Conservation (phyloP, 2,113 vertebrate genomes). For the Esox niger region DNA sequence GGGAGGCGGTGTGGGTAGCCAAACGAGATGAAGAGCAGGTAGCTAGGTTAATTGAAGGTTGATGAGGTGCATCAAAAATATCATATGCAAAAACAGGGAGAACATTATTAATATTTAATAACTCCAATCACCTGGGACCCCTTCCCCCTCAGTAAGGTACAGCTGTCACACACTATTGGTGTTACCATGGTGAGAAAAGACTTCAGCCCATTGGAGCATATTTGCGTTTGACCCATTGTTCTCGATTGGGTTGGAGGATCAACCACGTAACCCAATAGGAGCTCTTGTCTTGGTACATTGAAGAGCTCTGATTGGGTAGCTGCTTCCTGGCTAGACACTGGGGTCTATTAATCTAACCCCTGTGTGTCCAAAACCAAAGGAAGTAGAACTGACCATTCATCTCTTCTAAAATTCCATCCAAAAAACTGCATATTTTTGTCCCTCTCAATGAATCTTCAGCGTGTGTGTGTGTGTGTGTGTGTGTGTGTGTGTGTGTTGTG, state of each 20-base stretch:
- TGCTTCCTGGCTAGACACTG: no score
- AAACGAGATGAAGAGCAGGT: constrained; percentile 13
- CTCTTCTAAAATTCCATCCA: not conserved
- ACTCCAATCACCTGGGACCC: constrained; percentile 19
- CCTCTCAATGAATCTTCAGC: not conserved
- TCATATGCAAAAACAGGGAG: constrained; percentile 28
- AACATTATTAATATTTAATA: constrained; percentile 44
- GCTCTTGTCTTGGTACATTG: no score
- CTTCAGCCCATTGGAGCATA: not conserved
- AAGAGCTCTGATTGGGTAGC: no score
- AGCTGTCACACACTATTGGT: not conserved
- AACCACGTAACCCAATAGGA: not conserved
- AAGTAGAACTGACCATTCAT: not conserved
- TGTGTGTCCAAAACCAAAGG: not conserved
- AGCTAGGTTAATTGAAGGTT: constrained; percentile 56
- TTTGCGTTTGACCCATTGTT: not conserved
- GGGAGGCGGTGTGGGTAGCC: not conserved
- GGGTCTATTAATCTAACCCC: no score
- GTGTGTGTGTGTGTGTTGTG: not conserved
- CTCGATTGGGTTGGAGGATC: not conserved
- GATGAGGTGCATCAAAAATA: constrained; percentile 38
- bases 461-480: not conserved
- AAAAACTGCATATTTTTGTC: not conserved
- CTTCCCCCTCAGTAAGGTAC: not conserved
- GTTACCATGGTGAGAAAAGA: not conserved